phyloP scores from a whole-genome alignment of 92 coral and sea anemone genomes.

The Montipora capitata region DNA sequence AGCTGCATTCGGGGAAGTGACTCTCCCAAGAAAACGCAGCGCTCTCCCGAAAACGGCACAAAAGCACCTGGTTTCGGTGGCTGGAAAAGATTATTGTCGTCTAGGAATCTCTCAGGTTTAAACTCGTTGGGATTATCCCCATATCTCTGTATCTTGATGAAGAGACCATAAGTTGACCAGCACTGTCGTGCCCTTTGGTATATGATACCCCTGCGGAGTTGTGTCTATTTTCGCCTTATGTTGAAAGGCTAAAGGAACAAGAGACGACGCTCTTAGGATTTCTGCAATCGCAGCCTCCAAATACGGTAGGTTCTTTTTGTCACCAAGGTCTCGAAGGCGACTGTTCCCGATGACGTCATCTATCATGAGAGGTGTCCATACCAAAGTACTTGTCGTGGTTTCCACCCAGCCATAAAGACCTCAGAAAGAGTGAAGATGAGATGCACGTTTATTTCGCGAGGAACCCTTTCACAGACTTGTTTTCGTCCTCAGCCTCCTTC shows the following conservation, averaged over 20 bases:
- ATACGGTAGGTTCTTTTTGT: slow-evolving; percentile 60
- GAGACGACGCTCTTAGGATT: slow-evolving; percentile 44
- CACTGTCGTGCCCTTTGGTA: slow-evolving; percentile 70
- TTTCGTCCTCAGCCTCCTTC: slow-evolving; percentile 61
- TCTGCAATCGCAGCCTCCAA: slow-evolving; percentile 74
- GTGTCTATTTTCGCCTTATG: slow-evolving; percentile 52
- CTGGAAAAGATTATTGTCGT: slow-evolving; percentile 62
- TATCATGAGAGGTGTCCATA: slow-evolving; percentile 70
- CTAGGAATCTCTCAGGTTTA: slow-evolving; percentile 68
- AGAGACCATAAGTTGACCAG: slow-evolving; percentile 59
- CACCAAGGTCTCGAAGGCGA: slow-evolving; percentile 54
- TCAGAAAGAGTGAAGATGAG: slow-evolving; percentile 67
- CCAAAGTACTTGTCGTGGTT: slow-evolving; percentile 65
- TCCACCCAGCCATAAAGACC: slow-evolving; percentile 78
- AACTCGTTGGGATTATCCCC: slow-evolving; percentile 72
- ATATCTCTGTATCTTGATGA: slow-evolving; percentile 64
- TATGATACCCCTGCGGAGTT: slow-evolving; percentile 51
- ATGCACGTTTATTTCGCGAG: slow-evolving; percentile 65
- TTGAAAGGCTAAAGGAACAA: slow-evolving; percentile 30
- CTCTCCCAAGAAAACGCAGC: slow-evolving; percentile 63
- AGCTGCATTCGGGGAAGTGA: slow-evolving; percentile 52
- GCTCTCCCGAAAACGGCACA: slow-evolving; percentile 69
- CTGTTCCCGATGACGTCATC: slow-evolving; percentile 56
- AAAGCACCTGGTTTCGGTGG: slow-evolving; percentile 38
- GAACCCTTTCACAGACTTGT: slow-evolving; percentile 39